These are phyloP conservation scores for Hemicrepidius hirtus DNA, from an alignment of 2,888 invertebrate species.

Conservation along the genomic window DNA sequence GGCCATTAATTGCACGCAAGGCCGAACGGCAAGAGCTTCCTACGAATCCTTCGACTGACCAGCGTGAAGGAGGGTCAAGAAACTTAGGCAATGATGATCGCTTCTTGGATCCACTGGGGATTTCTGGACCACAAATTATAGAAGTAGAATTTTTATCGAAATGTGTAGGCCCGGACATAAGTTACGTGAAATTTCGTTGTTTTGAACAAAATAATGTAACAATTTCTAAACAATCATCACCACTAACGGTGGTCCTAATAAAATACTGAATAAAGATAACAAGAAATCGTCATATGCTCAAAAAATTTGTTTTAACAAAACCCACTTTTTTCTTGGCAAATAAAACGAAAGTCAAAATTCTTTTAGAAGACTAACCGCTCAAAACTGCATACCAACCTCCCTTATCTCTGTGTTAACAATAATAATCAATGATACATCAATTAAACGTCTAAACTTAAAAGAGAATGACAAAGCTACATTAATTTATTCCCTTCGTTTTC, in stretches of 20 bases:
- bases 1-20: conserved; percentile 26
- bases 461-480: conserved; percentile 9
- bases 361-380: too few species aligned
- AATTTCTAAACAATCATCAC: not conserved
- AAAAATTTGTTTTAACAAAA: too few species aligned
- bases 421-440: conserved; percentile 15
- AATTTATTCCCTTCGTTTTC: not conserved
- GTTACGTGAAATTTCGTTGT: too few species aligned
- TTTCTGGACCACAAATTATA: not conserved
- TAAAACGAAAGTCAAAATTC: too few species aligned
- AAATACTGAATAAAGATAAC: conserved; percentile 7
- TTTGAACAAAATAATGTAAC: not conserved
- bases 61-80: conserved; percentile 16
- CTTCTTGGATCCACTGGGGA: not conserved
- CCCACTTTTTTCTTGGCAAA: too few species aligned
- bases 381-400: too few species aligned
- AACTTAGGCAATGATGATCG: conserved; percentile 2
- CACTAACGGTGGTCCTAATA: not conserved
- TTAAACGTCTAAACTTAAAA: conserved; percentile 12
- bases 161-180: not conserved
- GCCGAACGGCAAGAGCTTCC: conserved; percentile 27
- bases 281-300: too few species aligned
- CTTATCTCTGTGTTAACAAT: conserved; percentile 13
- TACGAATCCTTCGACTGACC: conserved; percentile 21
- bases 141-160: not conserved